Percentiles rank a stretch among this genome's conserved stretches.
Evolutionary conservation across 2,888 invertebrate species (phyloP).

Genomic region (Amphiduros pacificus): DNA sequence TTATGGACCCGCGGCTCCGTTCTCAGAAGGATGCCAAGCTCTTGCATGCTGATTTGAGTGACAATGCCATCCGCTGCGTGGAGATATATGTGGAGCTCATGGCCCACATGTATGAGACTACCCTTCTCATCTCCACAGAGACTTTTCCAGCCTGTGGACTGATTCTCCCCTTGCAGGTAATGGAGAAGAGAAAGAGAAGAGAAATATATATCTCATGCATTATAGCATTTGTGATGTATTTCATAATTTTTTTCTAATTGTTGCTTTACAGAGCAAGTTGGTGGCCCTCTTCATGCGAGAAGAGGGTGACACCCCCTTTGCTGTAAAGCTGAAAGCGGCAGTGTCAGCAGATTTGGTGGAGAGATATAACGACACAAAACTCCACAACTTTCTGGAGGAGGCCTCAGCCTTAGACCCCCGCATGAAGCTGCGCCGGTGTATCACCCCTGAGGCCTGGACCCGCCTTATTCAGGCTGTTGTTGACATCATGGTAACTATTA

Average conservation of each 20-base stretch:
- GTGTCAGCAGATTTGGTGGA: not conserved
- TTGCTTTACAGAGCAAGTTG: too few relatives aligned
- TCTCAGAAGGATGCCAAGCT: not conserved
- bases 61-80: not conserved
- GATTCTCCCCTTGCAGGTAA: not conserved
- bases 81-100: not conserved
- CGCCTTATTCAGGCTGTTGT: too few relatives aligned
- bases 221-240: too few relatives aligned
- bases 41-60: not conserved
- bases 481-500: too few relatives aligned
- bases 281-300: not conserved
- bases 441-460: not conserved
- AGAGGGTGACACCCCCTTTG: not conserved
- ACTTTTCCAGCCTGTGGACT: not conserved
- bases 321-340: not conserved
- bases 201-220: too few relatives aligned
- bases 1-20: not conserved
- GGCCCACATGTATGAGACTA: not conserved
- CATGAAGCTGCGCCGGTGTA: not conserved
- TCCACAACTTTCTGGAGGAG: not conserved
- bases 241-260: too few relatives aligned
- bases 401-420: not conserved
- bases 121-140: not conserved
- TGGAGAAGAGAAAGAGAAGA: too few relatives aligned
- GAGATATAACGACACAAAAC: not conserved